These are phyloP conservation scores for Heliconius melpomene DNA, from an alignment of 1,140 invertebrate species.

Conservation along the genomic window DNA sequence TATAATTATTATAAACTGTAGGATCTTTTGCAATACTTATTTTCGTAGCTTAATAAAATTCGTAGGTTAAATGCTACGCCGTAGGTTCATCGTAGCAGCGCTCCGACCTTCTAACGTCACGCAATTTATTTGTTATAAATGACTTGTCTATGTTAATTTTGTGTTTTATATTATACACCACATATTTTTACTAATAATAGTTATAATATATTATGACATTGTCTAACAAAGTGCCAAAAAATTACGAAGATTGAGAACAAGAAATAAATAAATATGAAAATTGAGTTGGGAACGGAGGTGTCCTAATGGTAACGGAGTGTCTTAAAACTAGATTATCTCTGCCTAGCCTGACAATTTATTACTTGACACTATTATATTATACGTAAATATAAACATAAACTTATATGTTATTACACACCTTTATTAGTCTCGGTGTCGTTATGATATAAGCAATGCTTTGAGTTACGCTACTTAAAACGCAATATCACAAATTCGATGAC, in stretches of 20 bases:
- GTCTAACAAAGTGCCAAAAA: not conserved
- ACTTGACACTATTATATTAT: no score
- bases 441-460: no score
- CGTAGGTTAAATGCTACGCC: slow-evolving; percentile 15
- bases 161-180: not conserved
- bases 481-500: no score
- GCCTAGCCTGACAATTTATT: no score
- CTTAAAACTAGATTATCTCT: no score
- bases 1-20: no score
- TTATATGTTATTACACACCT: no score
- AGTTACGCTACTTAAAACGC: no score
- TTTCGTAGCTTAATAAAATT: not conserved
- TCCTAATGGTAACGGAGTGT: no score
- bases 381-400: no score
- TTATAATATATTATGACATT: not conserved
- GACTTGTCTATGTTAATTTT: slow-evolving; percentile 21
- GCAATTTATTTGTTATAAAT: slow-evolving; percentile 40
- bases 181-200: not conserved
- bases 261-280: no score
- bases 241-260: not conserved
- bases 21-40: not conserved
- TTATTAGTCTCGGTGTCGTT: no score
- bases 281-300: not conserved
- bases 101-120: slow-evolving; percentile 36
- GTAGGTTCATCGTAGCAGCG: slow-evolving; percentile 29